These are phyloP conservation scores for Lepilemur ruficaudatus DNA, from an alignment of 2,797 vertebrate genomes.

Conservation along the genomic window DNA sequence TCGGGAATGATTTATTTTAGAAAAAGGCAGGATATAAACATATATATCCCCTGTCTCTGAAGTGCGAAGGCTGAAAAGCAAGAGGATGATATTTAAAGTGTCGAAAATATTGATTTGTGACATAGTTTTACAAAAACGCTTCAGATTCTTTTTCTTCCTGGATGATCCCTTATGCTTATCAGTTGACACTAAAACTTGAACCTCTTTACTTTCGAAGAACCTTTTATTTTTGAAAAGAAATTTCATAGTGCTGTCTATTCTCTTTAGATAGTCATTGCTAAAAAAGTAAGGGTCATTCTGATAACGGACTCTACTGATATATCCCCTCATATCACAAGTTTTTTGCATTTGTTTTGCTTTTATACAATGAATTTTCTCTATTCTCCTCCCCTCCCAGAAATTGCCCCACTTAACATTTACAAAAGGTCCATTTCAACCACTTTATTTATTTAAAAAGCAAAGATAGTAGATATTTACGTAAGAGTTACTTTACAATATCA, in stretches of 20 bases:
- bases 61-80: slow-evolving; percentile 60
- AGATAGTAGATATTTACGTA: neutral
- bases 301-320: neutral
- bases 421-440: neutral
- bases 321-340: neutral
- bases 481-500: neutral
- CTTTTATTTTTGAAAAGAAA: neutral
- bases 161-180: slow-evolving; percentile 6
- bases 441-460: neutral
- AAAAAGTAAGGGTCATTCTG: neutral
- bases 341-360: neutral
- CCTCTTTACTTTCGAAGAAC: neutral
- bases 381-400: neutral
- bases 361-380: neutral
- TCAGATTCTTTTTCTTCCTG: neutral
- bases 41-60: slow-evolving; percentile 38
- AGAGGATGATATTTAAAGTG: slow-evolving; percentile 55
- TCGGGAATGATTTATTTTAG: slow-evolving; percentile 59
- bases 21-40: slow-evolving; percentile 50
- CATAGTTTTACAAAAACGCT: slow-evolving; percentile 48
- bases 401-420: neutral
- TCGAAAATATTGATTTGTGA: slow-evolving; percentile 67
- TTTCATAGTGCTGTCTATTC: neutral
- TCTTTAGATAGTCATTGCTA: neutral
- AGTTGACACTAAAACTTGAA: slow-evolving; percentile 33